phyloP scores from a whole-genome alignment of 23 tunicate genomes.

The Corella eumyota region DNA sequence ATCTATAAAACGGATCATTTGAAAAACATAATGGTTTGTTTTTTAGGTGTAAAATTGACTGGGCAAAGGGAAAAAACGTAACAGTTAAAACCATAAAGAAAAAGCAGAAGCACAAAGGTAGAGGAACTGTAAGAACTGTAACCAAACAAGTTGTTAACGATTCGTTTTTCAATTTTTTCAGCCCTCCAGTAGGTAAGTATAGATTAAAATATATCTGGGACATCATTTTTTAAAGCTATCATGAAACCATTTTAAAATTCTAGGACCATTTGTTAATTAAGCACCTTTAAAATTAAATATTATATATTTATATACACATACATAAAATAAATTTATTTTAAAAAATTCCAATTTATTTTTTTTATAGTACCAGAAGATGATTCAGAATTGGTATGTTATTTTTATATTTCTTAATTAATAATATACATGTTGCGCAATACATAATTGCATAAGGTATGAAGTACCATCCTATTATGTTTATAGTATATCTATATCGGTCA shows the following conservation, averaged over 20 bases:
- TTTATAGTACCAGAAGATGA: constrained; percentile 77
- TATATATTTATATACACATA: too few species aligned
- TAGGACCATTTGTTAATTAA: too few species aligned
- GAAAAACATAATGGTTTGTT: too few species aligned
- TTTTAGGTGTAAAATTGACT: constrained; percentile 83
- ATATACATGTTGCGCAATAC: too few species aligned
- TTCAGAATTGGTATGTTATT: constrained; percentile 42
- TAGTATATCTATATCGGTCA: too few species aligned
- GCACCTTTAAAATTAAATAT: too few species aligned
- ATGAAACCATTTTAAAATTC: too few species aligned
- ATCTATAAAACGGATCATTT: too few species aligned
- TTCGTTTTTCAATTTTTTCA: constrained; percentile 97
- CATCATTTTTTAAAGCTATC: not conserved
- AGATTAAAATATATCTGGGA: not conserved
- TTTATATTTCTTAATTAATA: not conserved
- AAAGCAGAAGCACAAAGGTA: constrained; percentile 92
- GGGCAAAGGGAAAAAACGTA: constrained; percentile 97
- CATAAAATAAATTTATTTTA: not conserved
- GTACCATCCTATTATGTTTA: too few species aligned
- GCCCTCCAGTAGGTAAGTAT: constrained; percentile 85
- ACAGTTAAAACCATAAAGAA: constrained; percentile 95
- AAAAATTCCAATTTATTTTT: not conserved
- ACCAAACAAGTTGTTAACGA: constrained; percentile 87
- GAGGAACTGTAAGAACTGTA: constrained; percentile 95
- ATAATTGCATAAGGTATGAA: too few species aligned